Conservation (phyloP, 1,140 invertebrate species). For the Pantala flavescens region DNA sequence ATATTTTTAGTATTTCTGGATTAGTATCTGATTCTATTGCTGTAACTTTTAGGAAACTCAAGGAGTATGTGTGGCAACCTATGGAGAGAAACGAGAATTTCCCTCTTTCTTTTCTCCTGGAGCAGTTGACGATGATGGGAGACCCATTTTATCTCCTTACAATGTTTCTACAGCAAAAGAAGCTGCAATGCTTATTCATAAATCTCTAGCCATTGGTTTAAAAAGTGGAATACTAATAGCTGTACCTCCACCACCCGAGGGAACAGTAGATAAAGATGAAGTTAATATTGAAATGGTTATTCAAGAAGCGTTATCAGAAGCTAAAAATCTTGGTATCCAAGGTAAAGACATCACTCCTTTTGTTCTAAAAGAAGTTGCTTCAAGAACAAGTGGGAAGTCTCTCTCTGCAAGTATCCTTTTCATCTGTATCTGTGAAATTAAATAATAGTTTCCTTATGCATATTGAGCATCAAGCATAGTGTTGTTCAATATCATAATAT, state of each 20-base stretch:
- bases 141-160: slow-evolving; percentile 49
- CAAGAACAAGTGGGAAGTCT: slow-evolving; percentile 69
- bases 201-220: slow-evolving; percentile 47
- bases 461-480: too few relatives aligned
- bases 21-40: too few relatives aligned
- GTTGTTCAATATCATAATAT: too few relatives aligned
- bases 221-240: slow-evolving; percentile 77
- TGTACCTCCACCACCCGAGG: slow-evolving; percentile 73
- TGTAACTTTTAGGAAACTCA: slow-evolving; percentile 32
- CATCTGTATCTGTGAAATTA: not conserved
- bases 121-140: slow-evolving; percentile 45
- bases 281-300: slow-evolving; percentile 55
- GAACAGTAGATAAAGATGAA: slow-evolving; percentile 29
- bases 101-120: slow-evolving; percentile 78
- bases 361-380: slow-evolving; percentile 62
- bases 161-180: slow-evolving; percentile 46
- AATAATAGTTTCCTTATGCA: too few relatives aligned
- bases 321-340: slow-evolving; percentile 47
- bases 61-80: slow-evolving; percentile 80
- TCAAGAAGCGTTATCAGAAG: slow-evolving; percentile 55
- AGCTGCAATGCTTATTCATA: slow-evolving; percentile 59
- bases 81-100: slow-evolving; percentile 51
- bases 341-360: slow-evolving; percentile 92
- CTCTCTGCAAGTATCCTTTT: slow-evolving; percentile 58
- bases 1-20: too few relatives aligned